Percentiles rank a stretch among this genome's conserved stretches.
Evolutionary conservation across 2,888 invertebrate genomes (phyloP).

Genomic region (Torymus aiolomorphi): DNA sequence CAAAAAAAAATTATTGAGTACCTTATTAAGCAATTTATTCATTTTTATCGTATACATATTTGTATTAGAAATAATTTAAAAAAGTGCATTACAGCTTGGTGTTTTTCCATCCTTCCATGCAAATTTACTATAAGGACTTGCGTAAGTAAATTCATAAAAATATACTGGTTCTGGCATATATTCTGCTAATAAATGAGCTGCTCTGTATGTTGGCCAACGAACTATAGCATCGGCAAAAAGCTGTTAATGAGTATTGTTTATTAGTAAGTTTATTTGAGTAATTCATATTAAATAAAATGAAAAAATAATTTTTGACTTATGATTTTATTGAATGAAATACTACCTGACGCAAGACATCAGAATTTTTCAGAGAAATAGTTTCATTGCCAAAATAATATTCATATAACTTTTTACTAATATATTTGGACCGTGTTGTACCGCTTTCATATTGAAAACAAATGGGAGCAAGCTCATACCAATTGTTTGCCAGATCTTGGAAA

Average conservation of each 20-base stretch:
- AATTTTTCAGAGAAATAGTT: slow-evolving; percentile 71
- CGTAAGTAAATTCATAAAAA: slow-evolving; percentile 80
- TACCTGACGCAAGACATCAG: slow-evolving; percentile 74
- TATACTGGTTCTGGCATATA: slow-evolving; percentile 78
- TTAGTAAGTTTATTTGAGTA: no score
- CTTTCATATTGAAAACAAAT: slow-evolving; percentile 80
- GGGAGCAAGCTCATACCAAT: slow-evolving; percentile 81
- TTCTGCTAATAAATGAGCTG: slow-evolving; percentile 78
- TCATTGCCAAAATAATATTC: slow-evolving; percentile 76
- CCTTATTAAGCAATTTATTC: no score
- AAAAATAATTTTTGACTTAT: no score
- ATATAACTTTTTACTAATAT: slow-evolving; percentile 77
- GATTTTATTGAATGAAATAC: slow-evolving; percentile 1
- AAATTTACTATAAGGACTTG: slow-evolving; percentile 79
- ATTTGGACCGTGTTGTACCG: slow-evolving; percentile 76
- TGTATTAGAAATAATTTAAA: slow-evolving; percentile 67
- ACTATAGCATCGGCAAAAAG: slow-evolving; percentile 79
- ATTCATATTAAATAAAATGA: no score
- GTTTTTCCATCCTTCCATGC: slow-evolving; percentile 76
- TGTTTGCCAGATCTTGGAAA: slow-evolving; percentile 77
- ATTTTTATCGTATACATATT: background rate
- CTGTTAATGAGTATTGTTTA: slow-evolving; percentile 60
- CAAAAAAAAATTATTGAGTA: background rate
- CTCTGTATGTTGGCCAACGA: slow-evolving; percentile 70
- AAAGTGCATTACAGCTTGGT: slow-evolving; percentile 78